A percentile compares a stretch with the other conserved stretches of the same genome.
phyloP scores from a whole-genome alignment of 2,888 invertebrate species.

The Nowickia ferox region DNA sequence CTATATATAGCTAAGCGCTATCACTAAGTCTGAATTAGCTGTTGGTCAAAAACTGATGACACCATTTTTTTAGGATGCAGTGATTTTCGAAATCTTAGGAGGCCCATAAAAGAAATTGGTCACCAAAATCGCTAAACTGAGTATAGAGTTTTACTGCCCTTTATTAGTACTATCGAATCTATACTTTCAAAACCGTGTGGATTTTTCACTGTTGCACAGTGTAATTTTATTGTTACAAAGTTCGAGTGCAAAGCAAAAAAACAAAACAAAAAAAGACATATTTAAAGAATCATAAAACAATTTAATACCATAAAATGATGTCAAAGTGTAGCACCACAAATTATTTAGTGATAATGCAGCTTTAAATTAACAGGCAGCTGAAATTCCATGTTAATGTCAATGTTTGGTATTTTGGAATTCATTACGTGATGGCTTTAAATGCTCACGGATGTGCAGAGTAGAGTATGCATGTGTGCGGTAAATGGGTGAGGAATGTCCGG shows the following conservation, averaged over 20 bases:
- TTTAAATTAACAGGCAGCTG: constrained; percentile 45
- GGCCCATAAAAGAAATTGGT: no score
- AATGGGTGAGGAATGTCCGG: neutral
- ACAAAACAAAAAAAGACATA: constrained; percentile 9
- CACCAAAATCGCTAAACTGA: no score
- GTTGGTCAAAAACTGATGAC: no score
- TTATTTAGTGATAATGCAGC: constrained; percentile 56
- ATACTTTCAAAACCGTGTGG: no score
- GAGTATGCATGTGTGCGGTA: neutral
- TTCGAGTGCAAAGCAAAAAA: neutral
- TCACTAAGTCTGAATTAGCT: no score
- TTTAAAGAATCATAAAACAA: constrained; percentile 35
- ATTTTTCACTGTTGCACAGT: no score
- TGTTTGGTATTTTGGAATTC: constrained; percentile 24
- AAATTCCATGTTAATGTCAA: constrained; percentile 33
- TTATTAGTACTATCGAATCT: no score
- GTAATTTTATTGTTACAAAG: constrained; percentile 20
- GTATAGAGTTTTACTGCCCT: no score
- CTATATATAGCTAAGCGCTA: no score
- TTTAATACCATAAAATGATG: constrained; percentile 52
- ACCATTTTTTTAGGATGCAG: no score
- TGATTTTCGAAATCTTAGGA: no score
- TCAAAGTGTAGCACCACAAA: constrained; percentile 63
- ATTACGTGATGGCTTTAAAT: neutral
- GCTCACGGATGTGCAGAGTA: neutral